These are phyloP conservation scores for Pocota personata DNA, from an alignment of 2,888 invertebrate genomes.

Conservation along the genomic window DNA sequence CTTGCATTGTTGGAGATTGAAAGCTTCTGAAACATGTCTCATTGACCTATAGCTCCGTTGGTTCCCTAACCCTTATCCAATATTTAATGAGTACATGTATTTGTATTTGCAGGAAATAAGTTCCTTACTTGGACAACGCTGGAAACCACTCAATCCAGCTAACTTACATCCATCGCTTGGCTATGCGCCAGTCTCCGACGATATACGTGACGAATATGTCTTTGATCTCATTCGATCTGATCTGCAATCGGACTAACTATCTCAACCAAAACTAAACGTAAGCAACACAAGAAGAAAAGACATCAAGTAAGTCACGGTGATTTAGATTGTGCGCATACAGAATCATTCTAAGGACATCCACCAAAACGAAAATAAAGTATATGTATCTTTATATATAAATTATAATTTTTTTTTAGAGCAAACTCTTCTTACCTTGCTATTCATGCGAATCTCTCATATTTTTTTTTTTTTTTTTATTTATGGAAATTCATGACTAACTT, in stretches of 20 bases:
- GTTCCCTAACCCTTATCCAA: too few relatives aligned
- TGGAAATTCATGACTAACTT: conserved; percentile 58
- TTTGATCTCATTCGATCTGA: conserved; percentile 81
- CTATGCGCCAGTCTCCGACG: conserved; percentile 79
- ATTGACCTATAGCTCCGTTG: too few relatives aligned
- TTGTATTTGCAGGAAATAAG: conserved; percentile 80
- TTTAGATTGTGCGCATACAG: conserved; percentile 8
- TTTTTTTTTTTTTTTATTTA: conserved; percentile 52
- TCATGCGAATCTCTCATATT: conserved; percentile 45
- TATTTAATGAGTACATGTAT: too few relatives aligned
- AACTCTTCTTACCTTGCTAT: conserved; percentile 36
- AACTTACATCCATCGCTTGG: conserved; percentile 80
- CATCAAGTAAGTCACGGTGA: conserved; percentile 57
- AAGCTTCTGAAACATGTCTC: too few relatives aligned
- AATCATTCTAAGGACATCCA: conserved; percentile 28
- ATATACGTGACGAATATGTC: conserved; percentile 81
- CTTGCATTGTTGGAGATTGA: too few relatives aligned
- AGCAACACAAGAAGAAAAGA: conserved; percentile 59
- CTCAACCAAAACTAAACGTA: conserved; percentile 36
- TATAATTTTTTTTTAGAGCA: conserved; percentile 17
- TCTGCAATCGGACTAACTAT: conserved; percentile 75
- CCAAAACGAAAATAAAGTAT: conserved; percentile 28
- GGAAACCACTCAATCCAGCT: conserved; percentile 79
- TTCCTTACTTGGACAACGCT: conserved; percentile 80
- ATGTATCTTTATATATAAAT: conserved; percentile 27